Percentiles rank a stretch among this genome's conserved stretches.
Conservation (phyloP, 1,140 invertebrate species). For the Drosophila novamexicana region DNA sequence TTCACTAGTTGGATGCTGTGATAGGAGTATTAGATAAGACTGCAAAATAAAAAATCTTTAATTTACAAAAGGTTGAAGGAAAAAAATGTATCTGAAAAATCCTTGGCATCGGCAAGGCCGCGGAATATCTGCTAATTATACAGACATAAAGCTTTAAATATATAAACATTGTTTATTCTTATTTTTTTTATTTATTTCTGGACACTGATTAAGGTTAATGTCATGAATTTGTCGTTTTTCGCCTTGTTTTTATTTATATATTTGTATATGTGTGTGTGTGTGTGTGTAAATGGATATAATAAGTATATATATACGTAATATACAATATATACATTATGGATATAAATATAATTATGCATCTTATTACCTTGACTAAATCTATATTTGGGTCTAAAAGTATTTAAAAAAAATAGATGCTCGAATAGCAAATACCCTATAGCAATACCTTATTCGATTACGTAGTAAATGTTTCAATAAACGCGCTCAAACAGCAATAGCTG, state of each 20-base stretch:
- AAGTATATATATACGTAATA: conserved; percentile 13
- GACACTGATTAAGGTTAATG: conserved; percentile 72
- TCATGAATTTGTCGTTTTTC: conserved; percentile 60
- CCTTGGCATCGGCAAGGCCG: background rate
- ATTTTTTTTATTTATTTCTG: conserved; percentile 50
- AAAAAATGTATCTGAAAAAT: too few relatives aligned
- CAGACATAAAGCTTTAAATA: background rate
- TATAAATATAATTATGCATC: conserved; percentile 31
- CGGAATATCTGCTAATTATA: background rate
- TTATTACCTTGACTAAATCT: background rate
- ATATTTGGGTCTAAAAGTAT: background rate
- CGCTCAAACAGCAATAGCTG: too few relatives aligned
- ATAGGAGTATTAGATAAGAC: too few relatives aligned
- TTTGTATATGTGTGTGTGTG: background rate
- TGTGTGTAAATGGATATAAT: background rate
- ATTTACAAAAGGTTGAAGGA: too few relatives aligned
- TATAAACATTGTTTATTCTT: background rate
- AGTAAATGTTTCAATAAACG: too few relatives aligned
- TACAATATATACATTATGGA: conserved; percentile 39
- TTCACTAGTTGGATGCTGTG: too few relatives aligned
- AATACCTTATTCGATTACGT: background rate
- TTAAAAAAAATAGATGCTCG: too few relatives aligned
- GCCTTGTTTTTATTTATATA: conserved; percentile 59
- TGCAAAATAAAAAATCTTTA: too few relatives aligned
- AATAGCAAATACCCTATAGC: background rate